Evolutionary conservation across 1,140 invertebrate genomes (phyloP).

Genomic region (Listronotus bonariensis): DNA sequence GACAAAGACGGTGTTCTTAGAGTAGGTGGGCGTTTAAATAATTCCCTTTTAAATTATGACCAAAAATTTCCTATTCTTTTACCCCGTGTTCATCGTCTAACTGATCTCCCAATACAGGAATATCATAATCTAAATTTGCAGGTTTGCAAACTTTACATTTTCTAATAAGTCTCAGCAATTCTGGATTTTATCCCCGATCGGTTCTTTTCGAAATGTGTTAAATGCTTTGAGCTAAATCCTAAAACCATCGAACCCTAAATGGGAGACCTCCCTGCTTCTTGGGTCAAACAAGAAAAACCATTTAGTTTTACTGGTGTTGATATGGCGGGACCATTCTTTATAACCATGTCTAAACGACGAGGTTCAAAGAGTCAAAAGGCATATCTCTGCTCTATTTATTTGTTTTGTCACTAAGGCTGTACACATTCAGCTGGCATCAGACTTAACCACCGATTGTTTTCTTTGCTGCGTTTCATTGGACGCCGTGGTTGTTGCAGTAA

Average conservation of each 20-base stretch:
- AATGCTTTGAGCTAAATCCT: conserved; percentile 42
- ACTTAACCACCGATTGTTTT: conserved; percentile 54
- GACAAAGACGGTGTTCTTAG: no score
- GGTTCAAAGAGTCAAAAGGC: conserved; percentile 48
- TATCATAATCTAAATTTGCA: no score
- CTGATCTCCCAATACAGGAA: no score
- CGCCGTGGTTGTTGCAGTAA: no score
- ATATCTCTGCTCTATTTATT: conserved; percentile 56
- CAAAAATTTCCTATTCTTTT: no score
- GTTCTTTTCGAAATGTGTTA: conserved; percentile 45
- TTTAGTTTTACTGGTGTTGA: conserved; percentile 52
- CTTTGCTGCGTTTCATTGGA: no score
- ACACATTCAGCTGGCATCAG: conserved; percentile 56
- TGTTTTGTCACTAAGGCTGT: conserved; percentile 55
- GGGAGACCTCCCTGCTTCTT: conserved; percentile 46
- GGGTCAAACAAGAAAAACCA: conserved; percentile 42
- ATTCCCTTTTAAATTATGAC: no score
- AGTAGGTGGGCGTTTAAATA: no score
- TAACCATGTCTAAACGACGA: conserved; percentile 44
- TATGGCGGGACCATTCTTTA: conserved; percentile 51
- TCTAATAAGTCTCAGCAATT: conserved; percentile 9
- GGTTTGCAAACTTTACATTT: conserved; percentile 13
- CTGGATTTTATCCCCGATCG: conserved; percentile 36
- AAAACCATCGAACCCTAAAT: no score
- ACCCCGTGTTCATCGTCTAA: no score